Evolutionary conservation across 2,888 invertebrate species (phyloP).

Genomic region (Plagodis pulveraria): DNA sequence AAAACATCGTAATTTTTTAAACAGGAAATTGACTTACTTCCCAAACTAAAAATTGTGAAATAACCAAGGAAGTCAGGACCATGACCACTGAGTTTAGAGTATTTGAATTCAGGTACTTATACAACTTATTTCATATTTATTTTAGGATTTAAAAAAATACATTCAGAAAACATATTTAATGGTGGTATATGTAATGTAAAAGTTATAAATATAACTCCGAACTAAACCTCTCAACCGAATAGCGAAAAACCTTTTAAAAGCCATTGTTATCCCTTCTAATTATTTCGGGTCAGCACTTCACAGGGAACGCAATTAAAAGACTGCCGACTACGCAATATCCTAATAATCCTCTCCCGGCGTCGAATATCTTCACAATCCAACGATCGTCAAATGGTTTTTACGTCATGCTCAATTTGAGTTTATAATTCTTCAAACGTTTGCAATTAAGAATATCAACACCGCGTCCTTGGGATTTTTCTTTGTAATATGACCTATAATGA

Average conservation of each 20-base stretch:
- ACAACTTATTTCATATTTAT: too few relatives aligned
- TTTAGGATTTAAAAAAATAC: too few relatives aligned
- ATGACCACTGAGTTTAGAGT: not conserved
- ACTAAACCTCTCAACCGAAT: slow-evolving; percentile 32
- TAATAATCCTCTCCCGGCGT: slow-evolving; percentile 46
- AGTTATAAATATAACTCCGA: slow-evolving; percentile 11
- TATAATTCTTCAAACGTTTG: slow-evolving; percentile 40
- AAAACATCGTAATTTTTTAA: too few relatives aligned
- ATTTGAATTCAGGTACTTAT: too few relatives aligned
- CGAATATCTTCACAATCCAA: slow-evolving; percentile 40
- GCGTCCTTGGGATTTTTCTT: slow-evolving; percentile 4
- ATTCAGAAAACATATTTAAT: too few relatives aligned
- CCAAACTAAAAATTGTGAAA: too few relatives aligned
- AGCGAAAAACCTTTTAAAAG: slow-evolving; percentile 35
- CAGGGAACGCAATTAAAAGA: slow-evolving; percentile 49
- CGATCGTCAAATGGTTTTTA: slow-evolving; percentile 49
- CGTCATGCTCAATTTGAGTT: slow-evolving; percentile 43
- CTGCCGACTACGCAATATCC: slow-evolving; percentile 48
- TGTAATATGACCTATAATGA: slow-evolving; percentile 8
- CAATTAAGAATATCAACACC: slow-evolving; percentile 20
- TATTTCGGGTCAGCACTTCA: slow-evolving; percentile 46
- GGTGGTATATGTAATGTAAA: too few relatives aligned
- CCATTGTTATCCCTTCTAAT: slow-evolving; percentile 40
- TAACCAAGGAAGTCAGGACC: too few relatives aligned
- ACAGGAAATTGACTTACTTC: too few relatives aligned